These are phyloP conservation scores for human (Homo sapiens) DNA, from an alignment of 2,113 vertebrate genomes.

Conservation along the genomic window DNA sequence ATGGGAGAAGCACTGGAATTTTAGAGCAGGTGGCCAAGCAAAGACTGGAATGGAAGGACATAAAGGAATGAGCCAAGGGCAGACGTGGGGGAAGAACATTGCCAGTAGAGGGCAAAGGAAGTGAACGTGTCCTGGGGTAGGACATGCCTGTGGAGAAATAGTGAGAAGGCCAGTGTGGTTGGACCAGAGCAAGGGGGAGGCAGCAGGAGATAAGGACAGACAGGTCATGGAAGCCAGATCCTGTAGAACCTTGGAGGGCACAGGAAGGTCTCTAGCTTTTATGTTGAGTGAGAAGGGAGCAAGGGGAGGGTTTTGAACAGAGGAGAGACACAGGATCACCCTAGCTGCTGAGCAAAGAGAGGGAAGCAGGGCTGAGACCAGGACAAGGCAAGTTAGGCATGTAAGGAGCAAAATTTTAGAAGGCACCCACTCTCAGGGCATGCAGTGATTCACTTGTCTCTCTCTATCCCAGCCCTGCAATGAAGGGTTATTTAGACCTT, in stretches of 20 bases:
- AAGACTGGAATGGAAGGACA: background rate
- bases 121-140: background rate
- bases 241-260: accelerated
- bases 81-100: background rate
- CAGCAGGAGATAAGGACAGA: accelerated
- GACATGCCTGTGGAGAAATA: too few species aligned
- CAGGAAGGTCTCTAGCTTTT: background rate
- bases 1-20: accelerated
- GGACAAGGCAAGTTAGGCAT: background rate
- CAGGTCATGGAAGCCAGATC: background rate
- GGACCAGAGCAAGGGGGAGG: background rate
- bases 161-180: background rate
- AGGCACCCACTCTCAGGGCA: background rate
- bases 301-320: too few species aligned
- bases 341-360: background rate
- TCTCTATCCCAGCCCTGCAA: background rate
- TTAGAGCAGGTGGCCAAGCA: background rate
- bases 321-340: background rate
- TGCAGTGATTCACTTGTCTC: background rate
- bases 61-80: background rate
- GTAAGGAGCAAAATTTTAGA: too few species aligned
- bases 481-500: background rate
- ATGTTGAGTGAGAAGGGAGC: background rate
- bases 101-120: background rate
- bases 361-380: background rate